A percentile compares a stretch with the other conserved stretches of the same genome.
Evolutionary conservation across 2,888 invertebrate genomes (phyloP).

Genomic region (Tanypteryx hageni): DNA sequence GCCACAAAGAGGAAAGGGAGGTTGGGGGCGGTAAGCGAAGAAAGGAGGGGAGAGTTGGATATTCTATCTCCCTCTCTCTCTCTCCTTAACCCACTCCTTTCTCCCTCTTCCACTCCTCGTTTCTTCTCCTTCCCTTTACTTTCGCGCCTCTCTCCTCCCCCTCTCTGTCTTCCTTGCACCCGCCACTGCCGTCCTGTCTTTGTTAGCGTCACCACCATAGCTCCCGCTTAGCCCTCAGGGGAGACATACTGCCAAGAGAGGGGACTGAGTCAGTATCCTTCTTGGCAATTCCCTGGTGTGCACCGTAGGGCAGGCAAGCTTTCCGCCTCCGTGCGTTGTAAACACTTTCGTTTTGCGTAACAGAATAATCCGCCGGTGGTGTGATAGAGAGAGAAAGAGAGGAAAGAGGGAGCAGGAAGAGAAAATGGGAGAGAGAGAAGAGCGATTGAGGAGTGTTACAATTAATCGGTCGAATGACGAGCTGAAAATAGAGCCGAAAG

Average conservation of each 20-base stretch:
- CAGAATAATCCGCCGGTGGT: neutral
- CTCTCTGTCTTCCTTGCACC: neutral
- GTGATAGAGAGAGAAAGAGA: neutral
- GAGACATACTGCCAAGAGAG: neutral
- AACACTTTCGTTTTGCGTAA: neutral
- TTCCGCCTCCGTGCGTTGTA: neutral
- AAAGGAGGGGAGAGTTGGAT: neutral
- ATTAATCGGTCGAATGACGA: too few relatives aligned
- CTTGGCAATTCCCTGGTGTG: neutral
- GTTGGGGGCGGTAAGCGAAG: neutral
- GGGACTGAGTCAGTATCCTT: neutral
- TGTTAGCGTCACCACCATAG: too few relatives aligned
- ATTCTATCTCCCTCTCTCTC: too few relatives aligned
- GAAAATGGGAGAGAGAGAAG: too few relatives aligned
- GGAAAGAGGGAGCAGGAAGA: too few relatives aligned
- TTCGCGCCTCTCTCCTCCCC: too few relatives aligned
- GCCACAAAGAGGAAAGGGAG: constrained; percentile 31
- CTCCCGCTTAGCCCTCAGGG: too few relatives aligned
- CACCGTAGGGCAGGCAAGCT: neutral
- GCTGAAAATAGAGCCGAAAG: too few relatives aligned
- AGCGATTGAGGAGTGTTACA: too few relatives aligned
- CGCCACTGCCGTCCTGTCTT: neutral
- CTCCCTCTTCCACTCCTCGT: too few relatives aligned
- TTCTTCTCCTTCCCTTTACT: too few relatives aligned
- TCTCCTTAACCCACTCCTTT: too few relatives aligned